Percentiles rank a stretch among this genome's conserved stretches.
Evolutionary conservation across 1,140 invertebrate genomes (phyloP).

Genomic region (Eueides isabella): DNA sequence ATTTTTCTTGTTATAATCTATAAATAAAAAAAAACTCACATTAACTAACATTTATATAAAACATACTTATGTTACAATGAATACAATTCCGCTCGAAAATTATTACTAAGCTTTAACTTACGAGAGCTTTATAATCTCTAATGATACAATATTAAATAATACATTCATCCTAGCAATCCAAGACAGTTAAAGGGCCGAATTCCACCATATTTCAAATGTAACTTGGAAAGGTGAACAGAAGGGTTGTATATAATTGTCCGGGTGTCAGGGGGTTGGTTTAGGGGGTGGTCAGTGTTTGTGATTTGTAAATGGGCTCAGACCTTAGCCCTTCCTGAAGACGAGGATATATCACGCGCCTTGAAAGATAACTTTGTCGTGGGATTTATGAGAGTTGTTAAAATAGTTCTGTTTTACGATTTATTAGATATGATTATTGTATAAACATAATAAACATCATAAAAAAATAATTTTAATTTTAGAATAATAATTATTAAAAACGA

Average conservation of each 20-base stretch:
- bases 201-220: slow-evolving; percentile 74
- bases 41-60: too few species aligned
- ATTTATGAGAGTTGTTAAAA: slow-evolving; percentile 56
- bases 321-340: slow-evolving; percentile 79
- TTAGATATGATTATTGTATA: too few species aligned
- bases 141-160: slow-evolving; percentile 26
- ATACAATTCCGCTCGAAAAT: neutral
- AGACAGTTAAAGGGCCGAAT: slow-evolving; percentile 52
- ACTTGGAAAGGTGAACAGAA: slow-evolving; percentile 69
- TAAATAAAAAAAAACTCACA: too few species aligned
- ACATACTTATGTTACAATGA: too few species aligned
- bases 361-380: slow-evolving; percentile 74
- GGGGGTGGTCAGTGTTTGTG: slow-evolving; percentile 79
- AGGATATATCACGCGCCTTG: slow-evolving; percentile 78
- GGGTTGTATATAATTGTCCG: slow-evolving; percentile 76
- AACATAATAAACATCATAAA: too few species aligned
- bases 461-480: too few species aligned
- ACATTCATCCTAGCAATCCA: slow-evolving; percentile 28
- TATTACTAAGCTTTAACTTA: neutral
- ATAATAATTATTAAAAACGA: too few species aligned
- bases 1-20: too few species aligned
- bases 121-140: neutral
- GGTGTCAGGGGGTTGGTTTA: slow-evolving; percentile 35
- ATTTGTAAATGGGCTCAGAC: slow-evolving; percentile 81
- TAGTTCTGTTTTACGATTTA: too few species aligned